These are phyloP conservation scores for Lates japonicus DNA, from an alignment of 2,797 vertebrate species.

Conservation along the genomic window DNA sequence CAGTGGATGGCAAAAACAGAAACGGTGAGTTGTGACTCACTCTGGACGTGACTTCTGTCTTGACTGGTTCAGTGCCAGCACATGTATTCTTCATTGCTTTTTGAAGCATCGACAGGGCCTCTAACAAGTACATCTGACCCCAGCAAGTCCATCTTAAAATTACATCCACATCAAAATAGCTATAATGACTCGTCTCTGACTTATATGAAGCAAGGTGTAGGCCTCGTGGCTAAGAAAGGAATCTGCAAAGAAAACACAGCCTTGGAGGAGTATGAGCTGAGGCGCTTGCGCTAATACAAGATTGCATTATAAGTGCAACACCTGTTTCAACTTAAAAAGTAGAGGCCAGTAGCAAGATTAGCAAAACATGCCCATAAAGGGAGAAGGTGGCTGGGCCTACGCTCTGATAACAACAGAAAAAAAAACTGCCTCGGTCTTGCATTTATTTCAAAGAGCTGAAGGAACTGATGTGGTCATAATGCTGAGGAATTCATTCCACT, in stretches of 20 bases:
- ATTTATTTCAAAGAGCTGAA: constrained; percentile 77
- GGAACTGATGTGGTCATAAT: constrained; percentile 80
- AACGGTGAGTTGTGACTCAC: constrained; percentile 63
- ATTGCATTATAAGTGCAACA: constrained; percentile 77
- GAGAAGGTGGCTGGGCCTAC: constrained; percentile 78
- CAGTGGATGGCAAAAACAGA: constrained; percentile 55
- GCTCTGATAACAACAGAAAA: constrained; percentile 78
- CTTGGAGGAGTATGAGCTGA: constrained; percentile 64
- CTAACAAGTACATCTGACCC: constrained; percentile 62
- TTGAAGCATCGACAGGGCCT: constrained; percentile 28
- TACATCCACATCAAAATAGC: constrained; percentile 64
- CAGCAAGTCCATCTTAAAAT: constrained; percentile 50
- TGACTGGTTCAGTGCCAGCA: constrained; percentile 49
- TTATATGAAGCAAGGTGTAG: constrained; percentile 67
- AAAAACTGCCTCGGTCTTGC: constrained; percentile 38
- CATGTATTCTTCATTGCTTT: constrained; percentile 43
- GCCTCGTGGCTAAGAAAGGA: constrained; percentile 70
- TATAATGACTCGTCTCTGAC: constrained; percentile 66
- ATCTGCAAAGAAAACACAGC: constrained; percentile 81
- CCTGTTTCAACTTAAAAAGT: constrained; percentile 85
- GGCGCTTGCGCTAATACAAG: constrained; percentile 69
- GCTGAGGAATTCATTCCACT: constrained; percentile 76
- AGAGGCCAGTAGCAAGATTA: constrained; percentile 84
- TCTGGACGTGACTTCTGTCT: constrained; percentile 50
- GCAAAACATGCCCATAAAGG: constrained; percentile 88